Base-by-base conservation (phyloP, 1,140 invertebrate genomes). In the Neoseiulus cucumeris region DNA sequence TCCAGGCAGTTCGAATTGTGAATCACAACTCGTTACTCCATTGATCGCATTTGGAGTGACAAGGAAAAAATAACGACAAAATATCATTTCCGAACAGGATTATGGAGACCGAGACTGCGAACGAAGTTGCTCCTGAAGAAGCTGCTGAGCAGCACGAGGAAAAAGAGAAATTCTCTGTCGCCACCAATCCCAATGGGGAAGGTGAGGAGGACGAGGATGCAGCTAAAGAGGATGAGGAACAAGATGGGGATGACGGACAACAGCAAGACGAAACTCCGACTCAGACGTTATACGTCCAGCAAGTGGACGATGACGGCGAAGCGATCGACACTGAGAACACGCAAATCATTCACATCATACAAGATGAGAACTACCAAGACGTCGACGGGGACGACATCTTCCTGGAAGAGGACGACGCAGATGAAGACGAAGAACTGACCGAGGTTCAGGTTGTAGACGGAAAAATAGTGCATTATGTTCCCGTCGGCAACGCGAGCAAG, bases 311-410 rank as follows among this genome's bases (percentile, higher is more conserved):
- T 17, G 22, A 12, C 22, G 51, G 22, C 22, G 51, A 59, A 25
- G 51, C 25, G 22, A 17, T 59, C 14, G 51, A 33, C 22, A 33
- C 25, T 20, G 51, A 25, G 6, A 59, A 59, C 22, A 59, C 51
- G 25, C 51, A 59, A 17, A 59, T 59, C 22, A 59, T 59, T 20
- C 51, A 59, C 22, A 59, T 59, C 4, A 59, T 59, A 29, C 51
- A 59, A 59, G 51, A 39, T 39, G 33, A 39, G 33, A 39, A 20
- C 17, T 59, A 59, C 22, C 25, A 59, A 20, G 51, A 59, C 22
- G 51, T 29, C 33, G 25, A 25, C 22, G 51, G 33, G 14, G 51
- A 59, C 22, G 51, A 59, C 25, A 33, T 59, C 33, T 59, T 29
- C 51, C 51, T 59, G 2, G 51, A 59, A 20, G 51, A 59, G 51